phyloP scores from a whole-genome alignment of 2,888 invertebrate genomes.

The Tenthredo livida region DNA sequence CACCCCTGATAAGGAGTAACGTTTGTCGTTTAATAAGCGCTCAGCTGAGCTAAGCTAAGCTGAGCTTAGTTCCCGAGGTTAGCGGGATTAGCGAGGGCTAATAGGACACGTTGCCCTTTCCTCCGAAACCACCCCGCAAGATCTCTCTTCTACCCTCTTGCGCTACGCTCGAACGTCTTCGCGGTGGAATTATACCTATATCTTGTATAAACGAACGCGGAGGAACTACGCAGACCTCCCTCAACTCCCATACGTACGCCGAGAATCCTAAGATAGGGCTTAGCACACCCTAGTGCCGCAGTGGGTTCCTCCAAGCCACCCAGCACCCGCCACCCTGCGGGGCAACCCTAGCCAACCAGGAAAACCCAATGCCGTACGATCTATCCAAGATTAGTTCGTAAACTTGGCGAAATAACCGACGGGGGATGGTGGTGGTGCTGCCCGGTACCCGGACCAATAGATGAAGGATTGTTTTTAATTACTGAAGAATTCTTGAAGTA shows the following conservation, averaged over 20 bases:
- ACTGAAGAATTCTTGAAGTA: conserved; percentile 59
- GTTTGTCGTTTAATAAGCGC: conserved; percentile 63
- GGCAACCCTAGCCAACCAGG: conserved; percentile 23
- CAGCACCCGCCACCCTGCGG: conserved; percentile 49
- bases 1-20: conserved; percentile 53
- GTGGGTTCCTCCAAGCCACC: conserved; percentile 24
- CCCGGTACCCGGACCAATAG: conserved; percentile 57
- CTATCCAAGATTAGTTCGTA: conserved; percentile 70
- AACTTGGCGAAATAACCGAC: conserved; percentile 70
- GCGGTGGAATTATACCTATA: conserved; percentile 56
- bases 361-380: conserved; percentile 55
- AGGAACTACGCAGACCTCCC: neutral
- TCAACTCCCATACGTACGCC: conserved; percentile 48
- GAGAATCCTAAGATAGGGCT: conserved; percentile 56
- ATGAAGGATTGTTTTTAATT: conserved; percentile 68
- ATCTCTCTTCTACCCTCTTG: conserved; percentile 48
- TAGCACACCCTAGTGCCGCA: conserved; percentile 46
- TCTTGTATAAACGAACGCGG: conserved; percentile 50
- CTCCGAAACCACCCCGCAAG: conserved; percentile 45
- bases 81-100: conserved; percentile 55
- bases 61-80: conserved; percentile 54
- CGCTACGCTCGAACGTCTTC: conserved; percentile 52
- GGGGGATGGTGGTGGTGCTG: conserved; percentile 57
- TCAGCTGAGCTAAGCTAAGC: conserved; percentile 57
- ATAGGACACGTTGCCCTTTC: conserved; percentile 54